phyloP scores from a whole-genome alignment of 2,888 invertebrate species.

The Mactromeris polynyma region DNA sequence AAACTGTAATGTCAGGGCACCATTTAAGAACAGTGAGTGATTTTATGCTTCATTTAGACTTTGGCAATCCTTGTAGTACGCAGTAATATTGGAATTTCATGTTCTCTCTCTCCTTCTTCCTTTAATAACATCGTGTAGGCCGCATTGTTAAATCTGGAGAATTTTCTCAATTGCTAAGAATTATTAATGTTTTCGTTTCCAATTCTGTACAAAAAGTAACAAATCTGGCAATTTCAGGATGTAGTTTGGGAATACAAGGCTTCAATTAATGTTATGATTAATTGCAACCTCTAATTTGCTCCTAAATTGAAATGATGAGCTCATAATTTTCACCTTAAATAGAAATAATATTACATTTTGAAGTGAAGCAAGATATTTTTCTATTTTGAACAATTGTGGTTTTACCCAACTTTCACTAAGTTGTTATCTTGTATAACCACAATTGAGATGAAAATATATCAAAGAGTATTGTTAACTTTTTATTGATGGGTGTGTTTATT shows the following conservation, averaged over 20 bases:
- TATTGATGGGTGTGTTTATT: too few relatives aligned
- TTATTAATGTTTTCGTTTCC: not conserved
- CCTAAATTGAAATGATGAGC: conserved; percentile 5
- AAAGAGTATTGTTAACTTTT: too few relatives aligned
- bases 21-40: not conserved
- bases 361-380: too few relatives aligned
- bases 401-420: too few relatives aligned
- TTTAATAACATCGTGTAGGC: not conserved
- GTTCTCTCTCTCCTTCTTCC: not conserved
- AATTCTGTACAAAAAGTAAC: not conserved
- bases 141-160: not conserved
- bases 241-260: not conserved
- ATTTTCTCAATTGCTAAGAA: not conserved
- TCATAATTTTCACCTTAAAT: not conserved
- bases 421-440: too few relatives aligned
- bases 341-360: not conserved
- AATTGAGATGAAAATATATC: too few relatives aligned
- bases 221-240: not conserved
- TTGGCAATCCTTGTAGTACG: not conserved
- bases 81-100: not conserved
- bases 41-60: not conserved
- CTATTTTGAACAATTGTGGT: too few relatives aligned
- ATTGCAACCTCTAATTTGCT: not conserved
- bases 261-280: not conserved
- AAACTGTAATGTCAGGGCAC: not conserved